phyloP scores from a whole-genome alignment of 2,113 vertebrate species.

The Pipra filicauda region DNA sequence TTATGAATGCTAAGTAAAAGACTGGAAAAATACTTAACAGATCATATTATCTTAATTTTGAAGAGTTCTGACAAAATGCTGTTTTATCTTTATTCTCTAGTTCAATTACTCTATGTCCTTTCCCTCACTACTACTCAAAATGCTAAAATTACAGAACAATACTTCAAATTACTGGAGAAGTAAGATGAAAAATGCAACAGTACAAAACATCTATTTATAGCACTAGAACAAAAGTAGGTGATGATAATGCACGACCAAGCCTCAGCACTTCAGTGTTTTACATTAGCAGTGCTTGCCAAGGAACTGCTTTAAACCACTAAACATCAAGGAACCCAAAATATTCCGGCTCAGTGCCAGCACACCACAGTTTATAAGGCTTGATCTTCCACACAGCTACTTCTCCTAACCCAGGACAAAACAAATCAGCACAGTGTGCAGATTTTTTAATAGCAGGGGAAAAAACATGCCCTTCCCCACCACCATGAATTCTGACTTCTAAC shows the following conservation, averaged over 20 bases:
- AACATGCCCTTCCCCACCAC: neutral
- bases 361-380: neutral
- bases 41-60: neutral
- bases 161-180: neutral
- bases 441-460: neutral
- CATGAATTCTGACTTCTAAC: neutral
- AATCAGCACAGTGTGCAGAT: neutral
- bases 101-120: neutral
- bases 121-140: neutral
- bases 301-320: neutral
- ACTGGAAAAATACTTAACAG: neutral
- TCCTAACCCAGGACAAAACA: neutral
- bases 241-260: neutral
- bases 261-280: neutral
- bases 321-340: neutral
- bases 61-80: neutral
- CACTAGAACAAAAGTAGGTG: conserved; percentile 3
- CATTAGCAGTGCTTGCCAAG: neutral
- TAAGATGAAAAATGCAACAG: neutral
- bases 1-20: neutral
- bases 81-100: neutral
- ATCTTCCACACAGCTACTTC: neutral
- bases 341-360: neutral
- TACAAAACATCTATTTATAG: conserved; percentile 27
- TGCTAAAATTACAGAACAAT: neutral